phyloP scores from a whole-genome alignment of 2,797 vertebrate genomes.

The Darevskia nairensis region DNA sequence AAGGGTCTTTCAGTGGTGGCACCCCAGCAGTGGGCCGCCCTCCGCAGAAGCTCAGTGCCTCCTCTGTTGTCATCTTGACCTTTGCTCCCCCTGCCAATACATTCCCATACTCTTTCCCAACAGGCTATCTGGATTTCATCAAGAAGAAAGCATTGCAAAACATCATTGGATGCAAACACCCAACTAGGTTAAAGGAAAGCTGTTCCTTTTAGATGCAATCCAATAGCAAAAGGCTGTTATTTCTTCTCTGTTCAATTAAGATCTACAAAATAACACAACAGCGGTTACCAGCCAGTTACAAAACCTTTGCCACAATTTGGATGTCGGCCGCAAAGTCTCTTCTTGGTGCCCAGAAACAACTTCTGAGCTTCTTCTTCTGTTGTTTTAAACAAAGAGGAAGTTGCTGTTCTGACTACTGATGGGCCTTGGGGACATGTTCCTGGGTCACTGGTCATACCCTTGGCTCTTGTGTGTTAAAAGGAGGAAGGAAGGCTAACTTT shows the following conservation, averaged over 20 bases:
- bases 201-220: background rate
- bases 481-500: constrained; percentile 8
- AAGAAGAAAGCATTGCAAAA: background rate
- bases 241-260: too few species aligned
- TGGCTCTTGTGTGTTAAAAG: background rate
- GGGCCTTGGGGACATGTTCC: background rate
- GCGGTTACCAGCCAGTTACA: background rate
- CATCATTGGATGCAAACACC: background rate
- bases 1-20: background rate
- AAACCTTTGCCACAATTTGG: background rate
- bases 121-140: background rate
- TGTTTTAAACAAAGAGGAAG: background rate
- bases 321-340: background rate
- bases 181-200: background rate
- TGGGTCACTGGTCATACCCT: constrained; percentile 5
- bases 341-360: background rate
- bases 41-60: background rate
- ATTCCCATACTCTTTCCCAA: background rate
- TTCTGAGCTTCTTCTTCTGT: background rate
- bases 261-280: background rate
- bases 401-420: background rate
- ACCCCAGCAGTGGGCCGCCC: background rate
- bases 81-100: too few species aligned
- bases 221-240: background rate
- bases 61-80: background rate